Conservation (phyloP, 2,888 invertebrate genomes). For the Crocallis elinguaria region DNA sequence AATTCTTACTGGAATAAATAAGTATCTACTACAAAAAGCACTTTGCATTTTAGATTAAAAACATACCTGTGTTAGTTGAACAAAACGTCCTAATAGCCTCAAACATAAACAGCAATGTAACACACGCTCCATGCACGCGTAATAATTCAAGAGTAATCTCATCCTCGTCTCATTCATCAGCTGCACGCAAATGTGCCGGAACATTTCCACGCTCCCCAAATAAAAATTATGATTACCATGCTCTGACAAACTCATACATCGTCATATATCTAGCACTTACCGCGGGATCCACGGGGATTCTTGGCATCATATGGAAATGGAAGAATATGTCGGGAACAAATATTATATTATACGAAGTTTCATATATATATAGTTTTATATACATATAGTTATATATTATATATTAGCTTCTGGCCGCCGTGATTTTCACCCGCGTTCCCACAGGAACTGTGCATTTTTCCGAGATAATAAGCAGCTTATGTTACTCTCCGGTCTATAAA, state of each 20-base stretch:
- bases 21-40: too few relatives aligned
- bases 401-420: too few relatives aligned
- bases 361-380: too few relatives aligned
- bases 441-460: too few relatives aligned
- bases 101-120: conserved; percentile 30
- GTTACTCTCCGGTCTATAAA: too few relatives aligned
- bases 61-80: not conserved
- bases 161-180: conserved; percentile 19
- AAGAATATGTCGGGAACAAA: too few relatives aligned
- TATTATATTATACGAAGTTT: too few relatives aligned
- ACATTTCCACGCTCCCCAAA: conserved; percentile 48
- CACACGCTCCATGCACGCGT: conserved; percentile 20
- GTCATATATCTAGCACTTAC: conserved; percentile 15
- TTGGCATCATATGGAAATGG: not conserved
- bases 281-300: not conserved
- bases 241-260: conserved; percentile 71
- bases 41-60: too few relatives aligned
- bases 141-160: conserved; percentile 33
- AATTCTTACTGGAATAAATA: too few relatives aligned
- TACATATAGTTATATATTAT: too few relatives aligned
- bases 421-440: too few relatives aligned
- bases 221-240: conserved; percentile 76
- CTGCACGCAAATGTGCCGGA: conserved; percentile 45
- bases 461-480: too few relatives aligned
- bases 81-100: not conserved